phyloP scores from a whole-genome alignment of 2,797 vertebrate species.

The Coranthus polyacanthus region DNA sequence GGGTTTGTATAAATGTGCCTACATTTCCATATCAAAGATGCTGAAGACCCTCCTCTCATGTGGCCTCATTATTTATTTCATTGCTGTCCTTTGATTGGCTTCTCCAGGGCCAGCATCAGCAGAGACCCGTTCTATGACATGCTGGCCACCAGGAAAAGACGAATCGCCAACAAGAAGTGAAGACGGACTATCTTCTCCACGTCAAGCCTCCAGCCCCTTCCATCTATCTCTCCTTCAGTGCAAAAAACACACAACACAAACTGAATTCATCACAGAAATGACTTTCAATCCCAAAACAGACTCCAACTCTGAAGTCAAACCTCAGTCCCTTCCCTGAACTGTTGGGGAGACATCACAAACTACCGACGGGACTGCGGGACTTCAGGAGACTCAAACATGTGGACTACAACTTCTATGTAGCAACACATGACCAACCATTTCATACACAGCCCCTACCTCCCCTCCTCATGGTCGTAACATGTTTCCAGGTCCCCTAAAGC shows the following conservation, averaged over 20 bases:
- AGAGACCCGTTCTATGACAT: constrained; percentile 98
- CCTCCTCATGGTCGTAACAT: constrained; percentile 42
- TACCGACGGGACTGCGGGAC: constrained; percentile 23
- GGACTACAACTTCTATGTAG: constrained; percentile 30
- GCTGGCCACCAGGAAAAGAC: constrained; percentile 93
- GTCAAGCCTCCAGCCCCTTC: constrained; percentile 15
- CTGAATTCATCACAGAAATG: constrained; percentile 27
- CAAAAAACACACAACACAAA: constrained; percentile 20
- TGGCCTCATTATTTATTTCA: constrained; percentile 84
- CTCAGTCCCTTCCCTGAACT: constrained; percentile 28
- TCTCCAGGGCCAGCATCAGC: constrained; percentile 91
- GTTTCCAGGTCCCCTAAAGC: constrained; percentile 57
- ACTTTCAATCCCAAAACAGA: constrained; percentile 23
- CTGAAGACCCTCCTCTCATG: constrained; percentile 75
- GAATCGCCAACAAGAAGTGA: constrained; percentile 96
- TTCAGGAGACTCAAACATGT: constrained; percentile 28
- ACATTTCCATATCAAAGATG: constrained; percentile 86
- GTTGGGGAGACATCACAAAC: constrained; percentile 24
- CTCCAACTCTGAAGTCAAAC: constrained; percentile 23
- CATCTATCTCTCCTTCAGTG: constrained; percentile 37
- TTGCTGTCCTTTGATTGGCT: constrained; percentile 73
- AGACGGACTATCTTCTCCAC: constrained; percentile 53
- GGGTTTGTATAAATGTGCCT: constrained; percentile 78
- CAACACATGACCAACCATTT: constrained; percentile 30
- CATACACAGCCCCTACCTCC: constrained; percentile 35